Base-by-base conservation (phyloP, 92 coral and sea anemone genomes). In the Blastomussa wellsi region DNA sequence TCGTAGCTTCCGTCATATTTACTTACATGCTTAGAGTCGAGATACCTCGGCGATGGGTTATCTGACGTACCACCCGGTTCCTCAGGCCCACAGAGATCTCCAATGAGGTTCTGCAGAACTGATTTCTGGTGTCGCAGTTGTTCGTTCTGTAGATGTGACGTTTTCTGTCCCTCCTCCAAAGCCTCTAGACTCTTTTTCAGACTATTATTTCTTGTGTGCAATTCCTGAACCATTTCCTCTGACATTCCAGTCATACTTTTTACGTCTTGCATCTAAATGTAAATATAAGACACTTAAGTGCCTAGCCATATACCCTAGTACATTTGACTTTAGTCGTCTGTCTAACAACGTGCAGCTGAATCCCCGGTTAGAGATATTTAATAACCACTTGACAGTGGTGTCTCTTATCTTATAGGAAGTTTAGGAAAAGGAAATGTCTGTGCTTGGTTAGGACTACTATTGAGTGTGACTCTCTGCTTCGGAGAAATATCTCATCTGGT, bases 71-170 rank as follows among this genome's bases (percentile, higher is more conserved):
- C 48, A 16, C 22, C 14, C 3, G 19, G 26, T 15, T 90, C 92
- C 49, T 66, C 89, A 11, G 86, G 77, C 5, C 79, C 89, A 48
- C 95, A 90, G 35, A 96, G 87, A 28, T 85, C 90, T 37, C 96
- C 95, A 49, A 96, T 91, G 73, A 96, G 90, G 68, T 84, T 84
- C 84, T 96, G 98, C 8, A 96, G 93, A 38, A 81, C 95, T 33
- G 91, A 76, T 55, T 90, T 96, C 80, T 96, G 96, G 11, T 92
- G 94, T 26, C 84, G 92, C 19, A 96, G 91, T 47, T 95, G 93
- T 35, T 94, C 98, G 89, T 92, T 96, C 70, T 96, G 98, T 16
- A 88, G 87, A 35, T 85, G 92, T 9, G 98, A 96, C 42, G 87
- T 86, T 81, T 87, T 78, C 76, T 92, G 96, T 72, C 95, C 95